Percentiles rank a stretch among this genome's conserved stretches.
Conservation (phyloP, 1,140 invertebrate species). For the Brachionus plicatilis region DNA sequence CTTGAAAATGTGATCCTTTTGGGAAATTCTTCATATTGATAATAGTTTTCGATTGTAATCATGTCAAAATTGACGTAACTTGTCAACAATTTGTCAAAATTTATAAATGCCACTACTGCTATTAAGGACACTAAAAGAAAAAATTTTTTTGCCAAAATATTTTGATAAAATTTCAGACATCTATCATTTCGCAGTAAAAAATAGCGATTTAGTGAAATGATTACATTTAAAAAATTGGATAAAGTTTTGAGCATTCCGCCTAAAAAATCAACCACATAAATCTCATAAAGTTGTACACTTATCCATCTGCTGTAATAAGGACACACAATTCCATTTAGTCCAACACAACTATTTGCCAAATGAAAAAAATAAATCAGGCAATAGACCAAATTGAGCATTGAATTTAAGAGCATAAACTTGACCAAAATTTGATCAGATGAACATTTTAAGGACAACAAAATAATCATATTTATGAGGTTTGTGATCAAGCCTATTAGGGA, state of each 20-base stretch:
- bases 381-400: not conserved
- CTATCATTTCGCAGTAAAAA: not conserved
- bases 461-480: not conserved
- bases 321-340: not conserved
- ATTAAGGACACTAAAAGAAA: too few species aligned
- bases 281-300: not conserved
- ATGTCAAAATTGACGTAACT: not conserved
- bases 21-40: not conserved
- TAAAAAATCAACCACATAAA: not conserved
- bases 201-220: not conserved
- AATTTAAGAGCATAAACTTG: not conserved
- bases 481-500: not conserved
- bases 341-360: not conserved
- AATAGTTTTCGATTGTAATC: not conserved
- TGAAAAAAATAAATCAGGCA: not conserved
- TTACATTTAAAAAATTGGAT: not conserved
- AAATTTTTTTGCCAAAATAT: not conserved
- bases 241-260: not conserved
- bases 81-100: not conserved
- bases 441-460: not conserved
- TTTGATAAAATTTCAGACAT: not conserved
- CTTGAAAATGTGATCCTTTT: not conserved
- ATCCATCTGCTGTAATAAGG: not conserved
- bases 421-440: not conserved
- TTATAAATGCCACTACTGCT: not conserved